Conservation (phyloP, 2,797 vertebrate genomes). For the Pseudochromis fuscus region DNA sequence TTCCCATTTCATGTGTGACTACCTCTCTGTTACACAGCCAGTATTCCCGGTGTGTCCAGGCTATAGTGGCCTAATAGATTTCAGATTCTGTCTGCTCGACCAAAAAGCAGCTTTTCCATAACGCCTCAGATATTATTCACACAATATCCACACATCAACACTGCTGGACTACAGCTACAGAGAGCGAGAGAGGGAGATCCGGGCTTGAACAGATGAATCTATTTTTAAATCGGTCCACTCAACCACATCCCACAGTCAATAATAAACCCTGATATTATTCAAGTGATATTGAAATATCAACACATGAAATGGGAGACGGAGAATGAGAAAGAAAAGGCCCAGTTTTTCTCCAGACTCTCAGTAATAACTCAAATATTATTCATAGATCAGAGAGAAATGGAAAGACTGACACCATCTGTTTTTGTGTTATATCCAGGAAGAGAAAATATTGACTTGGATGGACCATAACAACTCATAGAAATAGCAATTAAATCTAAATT, state of each 20-base stretch:
- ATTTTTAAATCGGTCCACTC: slow-evolving; percentile 68
- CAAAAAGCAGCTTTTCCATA: slow-evolving; percentile 30
- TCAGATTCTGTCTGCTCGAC: slow-evolving; percentile 41
- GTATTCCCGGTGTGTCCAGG: slow-evolving; percentile 10
- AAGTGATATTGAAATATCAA: slow-evolving; percentile 67
- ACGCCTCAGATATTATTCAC: slow-evolving; percentile 49
- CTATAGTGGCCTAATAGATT: slow-evolving; percentile 38
- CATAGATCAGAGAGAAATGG: slow-evolving; percentile 8
- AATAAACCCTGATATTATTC: slow-evolving; percentile 71
- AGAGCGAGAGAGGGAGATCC: slow-evolving; percentile 4
- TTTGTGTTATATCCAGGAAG: slow-evolving; percentile 32
- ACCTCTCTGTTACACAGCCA: slow-evolving; percentile 26
- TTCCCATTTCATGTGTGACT: slow-evolving; percentile 23
- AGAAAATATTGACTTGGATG: background rate
- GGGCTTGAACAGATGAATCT: slow-evolving; percentile 45
- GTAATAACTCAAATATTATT: slow-evolving; percentile 33
- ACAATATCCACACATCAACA: slow-evolving; percentile 46
- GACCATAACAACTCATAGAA: background rate
- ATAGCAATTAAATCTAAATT: background rate
- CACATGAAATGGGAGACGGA: slow-evolving; percentile 28
- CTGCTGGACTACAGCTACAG: slow-evolving; percentile 21
- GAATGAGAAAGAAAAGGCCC: slow-evolving; percentile 29
- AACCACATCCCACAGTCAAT: slow-evolving; percentile 67
- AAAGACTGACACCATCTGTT: slow-evolving; percentile 14
- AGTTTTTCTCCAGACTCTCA: slow-evolving; percentile 25